Evolutionary conservation across 1,140 invertebrate species (phyloP), one percentile per base, ranked within the genome.

Genomic region (Pseudomyrmex gracilis): DNA sequence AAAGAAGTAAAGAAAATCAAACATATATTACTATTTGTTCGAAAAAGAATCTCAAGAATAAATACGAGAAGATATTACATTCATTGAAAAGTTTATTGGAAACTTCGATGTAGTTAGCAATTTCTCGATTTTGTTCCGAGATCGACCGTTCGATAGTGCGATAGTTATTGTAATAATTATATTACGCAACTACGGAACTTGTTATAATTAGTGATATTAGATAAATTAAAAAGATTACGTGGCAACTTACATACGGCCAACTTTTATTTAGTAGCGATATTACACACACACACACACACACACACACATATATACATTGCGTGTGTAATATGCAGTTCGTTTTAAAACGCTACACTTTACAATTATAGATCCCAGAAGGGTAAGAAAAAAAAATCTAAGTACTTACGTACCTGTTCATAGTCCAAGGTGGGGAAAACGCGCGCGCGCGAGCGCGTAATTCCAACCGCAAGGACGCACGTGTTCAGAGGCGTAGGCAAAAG

Each of bases 381-480:
- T 55, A 55, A 55, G 58, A 68, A 87, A 88, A 74, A 34, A 78
- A 85, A 84, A 84, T 82, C 8, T 17, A 53, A 85, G 82, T 85
- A 85, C 86, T 87, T 85, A 63, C 86, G 55, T 88, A 88, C 86
- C 83, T 85, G 87, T 85, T 61, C 53, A 64, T 78, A 67, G 20
- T 22, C 15, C 22, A 45, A 47, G 47, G 82, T 82, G n/a, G 83
- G 68, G 86, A 74, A 47, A 88, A 71, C 83, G 58, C 86, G 83
- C 88, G 87, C 34, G 34, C 34, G 34, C 88, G 87, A 4, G 34
- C 34, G 34, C 87, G 89, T 90, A 89, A 90, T 90, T 91, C 68
- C 60, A 91, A 90, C 87, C 87, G 86, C 89, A 90, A 91, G 89
- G 90, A 91, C 90, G 85, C 82, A 58, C 85, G 67, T 57, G 63